Conservation (phyloP, 2,888 invertebrate genomes). For the Synanthedon formicaeformis region DNA sequence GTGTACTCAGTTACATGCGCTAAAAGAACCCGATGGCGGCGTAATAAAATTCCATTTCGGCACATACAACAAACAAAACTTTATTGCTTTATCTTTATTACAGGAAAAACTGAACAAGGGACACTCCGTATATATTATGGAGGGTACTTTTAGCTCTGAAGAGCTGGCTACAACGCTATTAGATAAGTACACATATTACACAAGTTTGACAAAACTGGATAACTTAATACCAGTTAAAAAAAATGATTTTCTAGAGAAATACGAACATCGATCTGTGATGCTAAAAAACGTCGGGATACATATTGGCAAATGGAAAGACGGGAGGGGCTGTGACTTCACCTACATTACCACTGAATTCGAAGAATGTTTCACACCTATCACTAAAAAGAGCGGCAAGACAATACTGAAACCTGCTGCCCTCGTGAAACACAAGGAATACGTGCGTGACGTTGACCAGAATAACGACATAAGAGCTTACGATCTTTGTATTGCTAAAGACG, state of each 20-base stretch:
- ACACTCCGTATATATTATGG: neutral
- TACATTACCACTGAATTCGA: slow-evolving; percentile 14
- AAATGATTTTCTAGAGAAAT: slow-evolving; percentile 11
- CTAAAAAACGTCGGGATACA: slow-evolving; percentile 11
- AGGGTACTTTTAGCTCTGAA: neutral
- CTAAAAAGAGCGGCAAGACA: slow-evolving; percentile 7
- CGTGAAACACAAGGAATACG: slow-evolving; percentile 10
- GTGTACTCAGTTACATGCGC: neutral
- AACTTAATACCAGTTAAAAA: slow-evolving; percentile 15
- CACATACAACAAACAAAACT: neutral
- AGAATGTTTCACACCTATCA: slow-evolving; percentile 8
- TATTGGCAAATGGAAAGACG: slow-evolving; percentile 17
- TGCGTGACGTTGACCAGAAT: no score
- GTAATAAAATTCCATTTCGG: neutral
- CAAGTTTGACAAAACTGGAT: slow-evolving; percentile 25
- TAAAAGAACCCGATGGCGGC: neutral
- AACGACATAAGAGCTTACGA: no score
- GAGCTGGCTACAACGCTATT: slow-evolving; percentile 20
- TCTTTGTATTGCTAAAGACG: no score
- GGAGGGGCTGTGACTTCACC: slow-evolving; percentile 2
- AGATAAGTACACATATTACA: slow-evolving; percentile 27
- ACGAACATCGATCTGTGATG: slow-evolving; percentile 15
- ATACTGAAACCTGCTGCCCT: slow-evolving; percentile 11
- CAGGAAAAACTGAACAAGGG: neutral
- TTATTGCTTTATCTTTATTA: neutral